Evolutionary conservation across 1,140 invertebrate genomes (phyloP).

Genomic region (Dolichoris vasculosae): DNA sequence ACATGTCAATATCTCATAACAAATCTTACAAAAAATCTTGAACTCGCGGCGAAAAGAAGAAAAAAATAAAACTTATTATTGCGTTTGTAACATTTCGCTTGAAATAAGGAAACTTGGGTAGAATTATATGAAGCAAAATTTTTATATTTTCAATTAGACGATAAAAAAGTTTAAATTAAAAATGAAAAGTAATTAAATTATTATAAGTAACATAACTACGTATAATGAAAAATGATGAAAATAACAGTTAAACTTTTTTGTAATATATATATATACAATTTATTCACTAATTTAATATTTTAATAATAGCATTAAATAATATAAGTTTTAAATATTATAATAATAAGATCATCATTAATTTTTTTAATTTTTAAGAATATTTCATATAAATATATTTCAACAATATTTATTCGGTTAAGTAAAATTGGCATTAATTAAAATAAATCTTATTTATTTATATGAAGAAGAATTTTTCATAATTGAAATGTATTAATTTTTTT

Average conservation of each 20-base stretch:
- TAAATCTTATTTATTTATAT: no score
- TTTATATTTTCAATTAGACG: background rate
- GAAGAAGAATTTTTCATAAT: no score
- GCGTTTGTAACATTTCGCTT: background rate
- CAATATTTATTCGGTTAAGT: no score
- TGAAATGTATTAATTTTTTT: no score
- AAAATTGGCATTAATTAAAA: no score
- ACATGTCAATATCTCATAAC: background rate
- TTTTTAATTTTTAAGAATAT: no score
- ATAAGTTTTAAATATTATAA: no score
- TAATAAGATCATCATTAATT: no score
- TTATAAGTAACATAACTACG: background rate
- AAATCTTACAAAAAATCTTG: background rate
- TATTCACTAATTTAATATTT: no score
- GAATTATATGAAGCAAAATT: background rate
- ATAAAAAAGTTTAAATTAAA: background rate
- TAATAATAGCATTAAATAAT: no score
- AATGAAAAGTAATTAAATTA: background rate
- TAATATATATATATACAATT: no score
- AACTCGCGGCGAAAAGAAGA: background rate
- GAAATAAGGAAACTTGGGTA: background rate
- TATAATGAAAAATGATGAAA: background rate
- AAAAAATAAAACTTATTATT: slow-evolving; percentile 9
- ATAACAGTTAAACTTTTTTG: background rate
- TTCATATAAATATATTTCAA: no score